Evolutionary conservation across 2,113 vertebrate genomes (phyloP), one percentile per base, ranked within the genome.

Genomic region (Oenanthe oenanthe): DNA sequence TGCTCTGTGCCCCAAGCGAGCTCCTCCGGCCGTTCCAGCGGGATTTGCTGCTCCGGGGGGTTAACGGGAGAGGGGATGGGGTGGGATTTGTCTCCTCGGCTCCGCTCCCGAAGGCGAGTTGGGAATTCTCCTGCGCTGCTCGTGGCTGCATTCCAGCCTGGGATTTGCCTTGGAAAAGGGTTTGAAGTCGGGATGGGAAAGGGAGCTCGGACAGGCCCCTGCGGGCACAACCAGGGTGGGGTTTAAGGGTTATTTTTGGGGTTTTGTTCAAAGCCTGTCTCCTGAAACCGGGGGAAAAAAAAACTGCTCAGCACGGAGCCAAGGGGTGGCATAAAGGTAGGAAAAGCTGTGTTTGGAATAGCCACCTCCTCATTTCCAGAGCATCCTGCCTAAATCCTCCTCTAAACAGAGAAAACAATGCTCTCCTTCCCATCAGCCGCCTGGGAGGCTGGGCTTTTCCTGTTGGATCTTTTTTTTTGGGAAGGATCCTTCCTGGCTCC

Each of bases 301-400:
- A 36, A 61, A 47, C 58, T 29, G 19, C 40, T 73, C 19, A 18
- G 10, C 51, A 36, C 1, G 19, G 48, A 51, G 38, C 25, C 53
- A 21, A 74, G 86, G 62, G 34, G 56, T 6, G 21, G 21, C 22
- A 20, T 36, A 79, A 65, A 68, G n/a, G 29, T 72, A 67, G 48
- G 80, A 67, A 56, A 63, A 83, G 14, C 14, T 65, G 18, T 40
- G 54, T 93, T 94, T 91, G 40, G 51, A 62, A 70, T 54, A 77
- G 17, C 42, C 11, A 2, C 15, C 48, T 34, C 25, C 32, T 42
- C 14, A 5, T 73, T 87, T 51, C 54, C 60, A 29, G 31, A 13
- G 28, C 6, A 32, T 83, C 72, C 76, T 14, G 54, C 32, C 50
- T 38, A 61, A 62, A 70, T 21, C 21, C 11, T 8, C 22, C 45